Conservation (phyloP, 1,140 invertebrate species). For the Danaus plexippus region DNA sequence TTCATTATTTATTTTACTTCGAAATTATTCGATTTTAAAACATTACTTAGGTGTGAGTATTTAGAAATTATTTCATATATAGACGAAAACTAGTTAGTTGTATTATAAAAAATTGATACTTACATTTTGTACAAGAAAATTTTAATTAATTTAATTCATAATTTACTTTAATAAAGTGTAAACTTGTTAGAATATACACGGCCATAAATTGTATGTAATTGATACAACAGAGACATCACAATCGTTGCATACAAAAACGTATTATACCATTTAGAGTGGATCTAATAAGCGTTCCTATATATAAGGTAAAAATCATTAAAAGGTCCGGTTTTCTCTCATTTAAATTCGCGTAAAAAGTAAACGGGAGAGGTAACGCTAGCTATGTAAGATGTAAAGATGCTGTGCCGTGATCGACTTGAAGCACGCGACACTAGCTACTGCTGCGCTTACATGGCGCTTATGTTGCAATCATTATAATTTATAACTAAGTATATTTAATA, state of each 20-base stretch:
- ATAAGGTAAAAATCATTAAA: conserved; percentile 29
- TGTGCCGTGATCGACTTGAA: conserved; percentile 10
- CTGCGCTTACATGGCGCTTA: conserved; percentile 14
- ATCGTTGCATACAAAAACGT: conserved; percentile 18
- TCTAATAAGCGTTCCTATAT: conserved; percentile 22
- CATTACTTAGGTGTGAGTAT: too few relatives aligned
- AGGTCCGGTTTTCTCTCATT: conserved; percentile 16
- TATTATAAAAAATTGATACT: too few relatives aligned
- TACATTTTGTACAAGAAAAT: too few relatives aligned
- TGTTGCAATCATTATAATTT: neutral
- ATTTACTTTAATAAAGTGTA: conserved; percentile 6
- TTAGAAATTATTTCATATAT: too few relatives aligned
- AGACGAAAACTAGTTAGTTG: too few relatives aligned
- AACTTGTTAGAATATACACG: conserved; percentile 21
- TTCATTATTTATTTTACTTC: too few relatives aligned
- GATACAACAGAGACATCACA: conserved; percentile 28
- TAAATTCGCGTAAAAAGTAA: conserved; percentile 24
- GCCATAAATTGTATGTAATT: conserved; percentile 27
- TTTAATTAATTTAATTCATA: too few relatives aligned
- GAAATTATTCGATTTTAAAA: too few relatives aligned
- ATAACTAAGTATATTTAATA: too few relatives aligned
- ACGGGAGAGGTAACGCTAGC: conserved; percentile 16
- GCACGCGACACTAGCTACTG: conserved; percentile 13
- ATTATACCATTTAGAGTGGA: conserved; percentile 16
- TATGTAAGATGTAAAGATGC: conserved; percentile 22